Evolutionary conservation across 2,888 invertebrate species (phyloP).

Genomic region (Pinctada fucata): DNA sequence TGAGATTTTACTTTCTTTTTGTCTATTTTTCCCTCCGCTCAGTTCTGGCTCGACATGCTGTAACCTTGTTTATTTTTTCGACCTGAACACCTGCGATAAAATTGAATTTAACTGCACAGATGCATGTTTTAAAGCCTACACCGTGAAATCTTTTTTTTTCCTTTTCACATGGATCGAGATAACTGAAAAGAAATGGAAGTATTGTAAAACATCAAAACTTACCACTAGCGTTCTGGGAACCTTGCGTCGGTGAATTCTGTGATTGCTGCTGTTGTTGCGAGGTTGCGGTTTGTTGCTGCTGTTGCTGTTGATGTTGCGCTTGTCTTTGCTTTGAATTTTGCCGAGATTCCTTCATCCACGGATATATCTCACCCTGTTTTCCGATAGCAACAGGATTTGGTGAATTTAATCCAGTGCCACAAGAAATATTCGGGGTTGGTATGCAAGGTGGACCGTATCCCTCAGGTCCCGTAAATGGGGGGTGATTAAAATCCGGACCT

Average conservation of each 20-base stretch:
- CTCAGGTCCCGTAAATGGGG: conserved; percentile 45
- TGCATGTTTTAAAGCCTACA: not conserved
- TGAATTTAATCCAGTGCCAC: conserved; percentile 48
- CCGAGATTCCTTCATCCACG: conserved; percentile 72
- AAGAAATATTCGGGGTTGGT: conserved; percentile 48
- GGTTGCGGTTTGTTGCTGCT: conserved; percentile 47
- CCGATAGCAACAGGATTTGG: conserved; percentile 46
- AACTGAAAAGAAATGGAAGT: too few species aligned
- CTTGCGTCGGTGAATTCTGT: conserved; percentile 8
- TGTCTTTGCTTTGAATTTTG: conserved; percentile 66
- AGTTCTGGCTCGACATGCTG: too few species aligned
- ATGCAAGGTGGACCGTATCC: conserved; percentile 61
- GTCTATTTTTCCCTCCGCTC: too few species aligned
- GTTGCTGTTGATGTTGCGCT: conserved; percentile 46
- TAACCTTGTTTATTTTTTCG: too few species aligned
- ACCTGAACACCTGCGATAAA: too few species aligned
- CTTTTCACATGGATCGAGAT: too few species aligned
- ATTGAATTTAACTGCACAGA: not conserved
- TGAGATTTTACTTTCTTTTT: too few species aligned
- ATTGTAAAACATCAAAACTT: not conserved
- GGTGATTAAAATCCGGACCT: conserved; percentile 42
- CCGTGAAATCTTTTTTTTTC: not conserved
- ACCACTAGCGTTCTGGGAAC: conserved; percentile 22
- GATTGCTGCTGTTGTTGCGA: conserved; percentile 36
- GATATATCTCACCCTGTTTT: conserved; percentile 67